Evolutionary conservation across 2,113 vertebrate species (phyloP).

Genomic region (Xiphophorus maculatus): DNA sequence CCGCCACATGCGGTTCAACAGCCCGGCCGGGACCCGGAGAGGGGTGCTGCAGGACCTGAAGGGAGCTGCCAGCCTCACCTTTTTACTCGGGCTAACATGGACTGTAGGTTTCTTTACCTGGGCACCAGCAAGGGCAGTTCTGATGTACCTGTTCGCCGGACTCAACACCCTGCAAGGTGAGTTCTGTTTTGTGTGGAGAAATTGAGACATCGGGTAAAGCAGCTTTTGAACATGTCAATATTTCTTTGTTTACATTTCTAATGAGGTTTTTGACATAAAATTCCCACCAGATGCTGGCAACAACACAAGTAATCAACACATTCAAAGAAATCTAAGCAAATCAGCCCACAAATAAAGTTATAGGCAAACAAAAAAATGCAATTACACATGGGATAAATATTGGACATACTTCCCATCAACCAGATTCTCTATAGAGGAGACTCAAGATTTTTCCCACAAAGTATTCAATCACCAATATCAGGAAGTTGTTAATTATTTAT

Average conservation of each 20-base stretch:
- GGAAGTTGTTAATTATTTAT: no score
- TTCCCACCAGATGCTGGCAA: no score
- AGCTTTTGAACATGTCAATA: background rate
- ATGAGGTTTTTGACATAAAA: background rate
- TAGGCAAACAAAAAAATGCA: no score
- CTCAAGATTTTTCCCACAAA: no score
- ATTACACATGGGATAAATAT: no score
- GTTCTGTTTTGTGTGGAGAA: background rate
- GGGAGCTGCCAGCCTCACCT: slow-evolving; percentile 85
- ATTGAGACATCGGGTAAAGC: background rate
- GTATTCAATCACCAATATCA: no score
- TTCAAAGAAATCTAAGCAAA: no score
- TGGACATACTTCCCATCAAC: no score
- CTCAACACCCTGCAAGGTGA: slow-evolving; percentile 91
- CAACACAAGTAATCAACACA: no score
- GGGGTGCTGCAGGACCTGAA: slow-evolving; percentile 82
- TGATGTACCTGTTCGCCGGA: slow-evolving; percentile 88
- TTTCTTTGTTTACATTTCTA: background rate
- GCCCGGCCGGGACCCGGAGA: slow-evolving; percentile 64
- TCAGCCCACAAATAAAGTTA: no score
- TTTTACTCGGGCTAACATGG: slow-evolving; percentile 91
- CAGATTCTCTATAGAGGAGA: no score
- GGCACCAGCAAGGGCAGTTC: slow-evolving; percentile 79
- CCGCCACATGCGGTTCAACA: slow-evolving; percentile 79
- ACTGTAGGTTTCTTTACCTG: slow-evolving; percentile 86